phyloP scores from a whole-genome alignment of 1,140 invertebrate species.

The Drosophila fuyamai region DNA sequence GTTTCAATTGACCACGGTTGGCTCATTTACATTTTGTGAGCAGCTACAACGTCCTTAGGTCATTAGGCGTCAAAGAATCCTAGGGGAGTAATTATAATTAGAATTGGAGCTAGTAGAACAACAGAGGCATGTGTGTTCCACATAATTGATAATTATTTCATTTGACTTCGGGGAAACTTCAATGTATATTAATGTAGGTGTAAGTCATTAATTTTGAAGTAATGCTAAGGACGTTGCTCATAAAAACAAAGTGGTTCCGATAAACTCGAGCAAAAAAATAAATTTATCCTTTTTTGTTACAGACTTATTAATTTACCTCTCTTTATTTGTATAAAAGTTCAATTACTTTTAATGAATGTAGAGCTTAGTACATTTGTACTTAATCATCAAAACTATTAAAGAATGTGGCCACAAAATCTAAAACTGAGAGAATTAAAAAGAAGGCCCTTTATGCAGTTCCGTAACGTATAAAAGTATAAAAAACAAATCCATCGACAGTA shows the following conservation, averaged over 20 bases:
- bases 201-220: constrained; percentile 20
- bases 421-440: not conserved
- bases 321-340: too few species aligned
- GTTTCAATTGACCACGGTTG: constrained; percentile 61
- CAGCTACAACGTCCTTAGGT: constrained; percentile 38
- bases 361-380: too few species aligned
- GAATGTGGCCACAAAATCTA: too few species aligned
- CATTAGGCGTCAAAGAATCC: constrained; percentile 39
- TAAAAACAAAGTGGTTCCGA: not conserved
- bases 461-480: not conserved
- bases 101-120: constrained; percentile 31
- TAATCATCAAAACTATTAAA: too few species aligned
- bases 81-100: constrained; percentile 64
- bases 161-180: constrained; percentile 35
- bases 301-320: too few species aligned
- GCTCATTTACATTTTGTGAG: constrained; percentile 50
- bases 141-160: constrained; percentile 57
- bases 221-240: not conserved
- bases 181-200: constrained; percentile 16
- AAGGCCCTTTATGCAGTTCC: not conserved
- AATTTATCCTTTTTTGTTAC: too few species aligned
- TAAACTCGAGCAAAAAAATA: too few species aligned
- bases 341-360: too few species aligned
- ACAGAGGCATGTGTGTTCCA: constrained; percentile 28
- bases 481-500: not conserved